phyloP scores from a whole-genome alignment of 2,888 invertebrate species.

The Tenthredo livida region DNA sequence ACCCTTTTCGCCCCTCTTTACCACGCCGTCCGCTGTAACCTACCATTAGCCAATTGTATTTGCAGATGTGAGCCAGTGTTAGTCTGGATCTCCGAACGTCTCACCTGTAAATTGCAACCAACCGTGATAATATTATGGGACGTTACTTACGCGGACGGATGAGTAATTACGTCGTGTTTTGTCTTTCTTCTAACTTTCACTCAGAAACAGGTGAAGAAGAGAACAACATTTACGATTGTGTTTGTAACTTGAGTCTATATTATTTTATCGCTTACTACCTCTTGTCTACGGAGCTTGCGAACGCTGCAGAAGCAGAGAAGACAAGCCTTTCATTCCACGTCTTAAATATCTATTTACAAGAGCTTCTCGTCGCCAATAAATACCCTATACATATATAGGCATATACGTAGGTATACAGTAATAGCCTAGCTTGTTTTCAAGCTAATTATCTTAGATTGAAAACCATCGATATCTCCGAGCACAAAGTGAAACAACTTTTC shows the following conservation, averaged over 20 bases:
- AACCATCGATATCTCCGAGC: background rate
- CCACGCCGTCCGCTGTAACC: constrained; percentile 50
- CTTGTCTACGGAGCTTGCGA: background rate
- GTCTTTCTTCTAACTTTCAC: background rate
- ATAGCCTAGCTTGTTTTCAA: background rate
- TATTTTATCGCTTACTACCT: background rate
- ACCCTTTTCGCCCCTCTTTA: constrained; percentile 42
- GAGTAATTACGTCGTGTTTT: background rate
- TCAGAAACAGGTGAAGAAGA: constrained; percentile 1
- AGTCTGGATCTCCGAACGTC: constrained; percentile 54
- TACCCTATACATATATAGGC: background rate
- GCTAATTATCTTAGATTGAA: constrained; percentile 19
- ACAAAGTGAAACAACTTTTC: constrained; percentile 7
- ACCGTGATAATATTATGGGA: background rate
- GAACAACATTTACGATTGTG: background rate
- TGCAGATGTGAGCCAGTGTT: constrained; percentile 65
- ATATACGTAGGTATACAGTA: background rate
- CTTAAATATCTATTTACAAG: constrained; percentile 23
- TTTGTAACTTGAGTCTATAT: constrained; percentile 26
- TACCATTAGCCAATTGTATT: constrained; percentile 73
- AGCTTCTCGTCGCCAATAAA: background rate
- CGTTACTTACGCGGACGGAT: background rate
- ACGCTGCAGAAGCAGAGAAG: background rate
- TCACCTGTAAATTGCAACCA: constrained; percentile 20
- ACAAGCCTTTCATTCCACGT: background rate